These are phyloP conservation scores for Eurypyga helias DNA, from an alignment of 2,113 vertebrate genomes.

Conservation along the genomic window DNA sequence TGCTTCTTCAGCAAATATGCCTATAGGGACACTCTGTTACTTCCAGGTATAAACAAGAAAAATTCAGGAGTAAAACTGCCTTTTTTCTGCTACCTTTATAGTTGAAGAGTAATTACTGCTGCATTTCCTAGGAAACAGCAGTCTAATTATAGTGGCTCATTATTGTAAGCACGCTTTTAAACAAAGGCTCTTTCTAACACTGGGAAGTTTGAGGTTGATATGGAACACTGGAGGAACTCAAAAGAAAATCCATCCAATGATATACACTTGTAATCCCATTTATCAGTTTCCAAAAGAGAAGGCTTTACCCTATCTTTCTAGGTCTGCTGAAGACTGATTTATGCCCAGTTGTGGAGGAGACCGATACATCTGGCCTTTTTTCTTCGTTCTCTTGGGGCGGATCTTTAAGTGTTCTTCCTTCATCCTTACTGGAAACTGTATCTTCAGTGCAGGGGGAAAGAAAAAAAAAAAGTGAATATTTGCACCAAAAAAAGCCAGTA, in stretches of 20 bases:
- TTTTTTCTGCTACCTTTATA: neutral
- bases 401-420: slow-evolving; percentile 53
- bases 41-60: neutral
- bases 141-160: neutral
- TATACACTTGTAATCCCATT: neutral
- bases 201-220: neutral
- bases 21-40: neutral
- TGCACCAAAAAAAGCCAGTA: neutral
- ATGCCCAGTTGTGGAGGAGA: slow-evolving; percentile 68
- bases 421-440: neutral
- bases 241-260: neutral
- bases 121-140: slow-evolving; percentile 27
- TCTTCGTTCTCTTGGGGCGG: slow-evolving; percentile 1
- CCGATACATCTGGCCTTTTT: slow-evolving; percentile 65
- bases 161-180: neutral
- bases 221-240: neutral
- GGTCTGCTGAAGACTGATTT: slow-evolving; percentile 67
- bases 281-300: neutral
- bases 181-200: neutral
- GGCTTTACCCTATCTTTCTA: slow-evolving; percentile 84
- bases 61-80: neutral
- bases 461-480: neutral
- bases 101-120: slow-evolving; percentile 8
- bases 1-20: neutral
- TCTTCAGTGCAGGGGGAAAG: neutral